phyloP scores from a whole-genome alignment of 2,888 invertebrate genomes.

The Platycheirus albimanus region DNA sequence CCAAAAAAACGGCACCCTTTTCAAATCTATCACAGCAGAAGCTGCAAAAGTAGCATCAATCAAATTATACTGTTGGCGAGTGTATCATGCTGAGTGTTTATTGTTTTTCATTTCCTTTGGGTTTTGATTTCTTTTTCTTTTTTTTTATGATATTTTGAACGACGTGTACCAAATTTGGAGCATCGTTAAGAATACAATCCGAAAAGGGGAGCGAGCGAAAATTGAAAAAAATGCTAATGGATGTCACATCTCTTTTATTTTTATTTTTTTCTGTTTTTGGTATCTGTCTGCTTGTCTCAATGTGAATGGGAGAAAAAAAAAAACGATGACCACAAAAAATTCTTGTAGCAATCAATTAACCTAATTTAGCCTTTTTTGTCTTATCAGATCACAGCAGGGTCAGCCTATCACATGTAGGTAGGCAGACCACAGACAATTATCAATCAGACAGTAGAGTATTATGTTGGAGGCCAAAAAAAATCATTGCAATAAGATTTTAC shows the following conservation, averaged over 20 bases:
- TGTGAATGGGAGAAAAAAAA: background rate
- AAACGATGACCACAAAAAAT: conserved; percentile 37
- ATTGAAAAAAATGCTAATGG: conserved; percentile 55
- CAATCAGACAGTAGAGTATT: background rate
- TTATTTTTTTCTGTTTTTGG: background rate
- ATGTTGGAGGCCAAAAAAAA: background rate
- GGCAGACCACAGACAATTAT: background rate
- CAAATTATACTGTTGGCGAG: conserved; percentile 25
- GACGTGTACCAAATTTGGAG: conserved; percentile 58
- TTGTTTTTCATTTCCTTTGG: conserved; percentile 69
- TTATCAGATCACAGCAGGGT: conserved; percentile 55
- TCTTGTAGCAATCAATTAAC: conserved; percentile 70
- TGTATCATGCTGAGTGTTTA: conserved; percentile 70
- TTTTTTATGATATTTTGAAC: conserved; percentile 9
- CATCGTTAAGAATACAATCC: conserved; percentile 18
- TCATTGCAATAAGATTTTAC: conserved; percentile 22
- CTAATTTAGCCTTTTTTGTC: conserved; percentile 49
- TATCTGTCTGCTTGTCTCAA: background rate
- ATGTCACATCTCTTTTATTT: conserved; percentile 44
- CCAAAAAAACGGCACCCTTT: conserved; percentile 17
- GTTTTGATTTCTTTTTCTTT: conserved; percentile 32
- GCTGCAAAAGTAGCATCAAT: conserved; percentile 57
- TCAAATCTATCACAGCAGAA: conserved; percentile 42
- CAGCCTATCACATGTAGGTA: background rate
- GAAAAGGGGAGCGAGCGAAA: conserved; percentile 41